Conservation (phyloP, 2,888 invertebrate genomes). For the Scotopteryx bipunctaria region DNA sequence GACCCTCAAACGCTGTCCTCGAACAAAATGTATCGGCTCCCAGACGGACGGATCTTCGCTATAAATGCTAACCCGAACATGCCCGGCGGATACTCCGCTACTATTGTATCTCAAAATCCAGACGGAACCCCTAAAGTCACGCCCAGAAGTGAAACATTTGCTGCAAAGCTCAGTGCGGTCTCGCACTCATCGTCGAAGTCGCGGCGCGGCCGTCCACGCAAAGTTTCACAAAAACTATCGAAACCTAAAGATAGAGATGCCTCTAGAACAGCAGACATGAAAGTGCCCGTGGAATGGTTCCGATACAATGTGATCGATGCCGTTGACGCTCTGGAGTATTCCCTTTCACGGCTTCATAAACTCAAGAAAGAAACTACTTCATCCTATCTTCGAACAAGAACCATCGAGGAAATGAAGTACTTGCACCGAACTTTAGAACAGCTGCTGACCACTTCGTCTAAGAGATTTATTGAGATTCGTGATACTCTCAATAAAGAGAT, state of each 20-base stretch:
- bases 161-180: constrained; percentile 68
- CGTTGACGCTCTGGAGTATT: constrained; percentile 82
- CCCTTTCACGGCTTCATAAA: constrained; percentile 76
- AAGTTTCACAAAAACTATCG: constrained; percentile 21
- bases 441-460: constrained; percentile 78
- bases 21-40: constrained; percentile 79
- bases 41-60: constrained; percentile 78
- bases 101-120: constrained; percentile 71
- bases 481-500: constrained; percentile 82
- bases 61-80: constrained; percentile 76
- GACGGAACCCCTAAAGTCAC: constrained; percentile 51
- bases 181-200: constrained; percentile 30
- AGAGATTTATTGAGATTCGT: constrained; percentile 79
- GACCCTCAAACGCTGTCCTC: constrained; percentile 79
- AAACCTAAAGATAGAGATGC: constrained; percentile 30
- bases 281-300: constrained; percentile 82
- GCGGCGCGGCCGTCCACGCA: constrained; percentile 6
- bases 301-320: constrained; percentile 83
- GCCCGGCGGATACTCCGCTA: constrained; percentile 81
- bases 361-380: constrained; percentile 76
- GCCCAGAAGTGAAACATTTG: constrained; percentile 63
- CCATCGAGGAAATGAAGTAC: constrained; percentile 75
- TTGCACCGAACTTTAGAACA: constrained; percentile 82
- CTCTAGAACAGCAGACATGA: constrained; percentile 49
- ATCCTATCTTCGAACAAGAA: constrained; percentile 70